Percentiles rank a stretch among this genome's conserved stretches.
Evolutionary conservation across 2,888 invertebrate genomes (phyloP).

Genomic region (Formica aserva): DNA sequence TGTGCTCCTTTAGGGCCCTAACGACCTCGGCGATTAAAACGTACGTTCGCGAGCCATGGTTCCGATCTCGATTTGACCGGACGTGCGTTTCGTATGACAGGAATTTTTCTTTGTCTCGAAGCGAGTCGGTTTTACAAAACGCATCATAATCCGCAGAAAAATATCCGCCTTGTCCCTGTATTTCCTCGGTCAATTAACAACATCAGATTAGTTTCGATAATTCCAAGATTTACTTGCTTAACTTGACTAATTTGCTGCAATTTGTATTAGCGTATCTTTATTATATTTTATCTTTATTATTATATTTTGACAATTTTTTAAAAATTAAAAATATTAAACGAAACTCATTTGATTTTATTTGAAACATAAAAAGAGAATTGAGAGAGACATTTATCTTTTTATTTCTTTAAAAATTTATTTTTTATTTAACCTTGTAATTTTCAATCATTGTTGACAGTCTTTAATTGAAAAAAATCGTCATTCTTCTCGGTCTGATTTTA

Average conservation of each 20-base stretch:
- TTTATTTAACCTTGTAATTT: background rate
- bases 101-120: background rate
- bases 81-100: constrained; percentile 29
- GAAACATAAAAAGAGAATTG: background rate
- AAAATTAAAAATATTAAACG: background rate
- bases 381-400: background rate
- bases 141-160: background rate
- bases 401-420: background rate
- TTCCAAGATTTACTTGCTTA: background rate
- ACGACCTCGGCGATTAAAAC: constrained; percentile 73
- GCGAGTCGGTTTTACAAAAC: constrained; percentile 13
- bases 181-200: constrained; percentile 6
- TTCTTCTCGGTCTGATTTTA: background rate
- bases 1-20: constrained; percentile 61
- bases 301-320: background rate
- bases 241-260: background rate
- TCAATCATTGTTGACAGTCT: background rate
- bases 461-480: background rate
- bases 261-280: background rate
- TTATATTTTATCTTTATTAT: background rate
- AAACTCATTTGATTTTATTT: background rate
- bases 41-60: constrained; percentile 39
- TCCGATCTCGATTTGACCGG: constrained; percentile 35
- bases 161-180: background rate
- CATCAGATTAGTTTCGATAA: constrained; percentile 7